phyloP scores from a whole-genome alignment of 2,888 invertebrate species.

The Agriopis aurantiaria region DNA sequence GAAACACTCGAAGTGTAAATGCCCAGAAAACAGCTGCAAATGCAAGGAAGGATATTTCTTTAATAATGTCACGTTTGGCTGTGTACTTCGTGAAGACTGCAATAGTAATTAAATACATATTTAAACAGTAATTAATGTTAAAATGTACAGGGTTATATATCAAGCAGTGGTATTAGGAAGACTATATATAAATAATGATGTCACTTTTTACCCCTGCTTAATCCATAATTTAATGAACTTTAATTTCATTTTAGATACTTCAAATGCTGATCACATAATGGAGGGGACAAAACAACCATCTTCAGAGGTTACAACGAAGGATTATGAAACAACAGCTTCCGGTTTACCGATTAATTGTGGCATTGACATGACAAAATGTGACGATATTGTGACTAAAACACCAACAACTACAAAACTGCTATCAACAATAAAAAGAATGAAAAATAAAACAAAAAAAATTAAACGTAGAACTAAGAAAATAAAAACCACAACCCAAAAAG shows the following conservation, averaged over 20 bases:
- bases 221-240: background rate
- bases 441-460: no score
- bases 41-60: conserved; percentile 44
- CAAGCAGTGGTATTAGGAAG: no score
- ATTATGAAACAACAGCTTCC: no score
- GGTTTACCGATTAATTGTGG: no score
- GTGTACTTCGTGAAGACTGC: conserved; percentile 28
- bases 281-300: no score
- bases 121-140: background rate
- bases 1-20: conserved; percentile 17
- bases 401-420: background rate
- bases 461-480: background rate
- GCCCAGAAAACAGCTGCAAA: conserved; percentile 41
- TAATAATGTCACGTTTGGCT: conserved; percentile 10
- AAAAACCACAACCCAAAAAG: background rate
- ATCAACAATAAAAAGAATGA: background rate
- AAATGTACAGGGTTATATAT: background rate
- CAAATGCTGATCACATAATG: no score
- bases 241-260: background rate
- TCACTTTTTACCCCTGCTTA: no score
- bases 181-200: no score
- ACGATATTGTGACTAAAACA: background rate
- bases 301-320: no score
- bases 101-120: conserved; percentile 18
- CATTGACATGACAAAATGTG: no score